Conservation (phyloP, 2,888 invertebrate genomes). For the Drosophila emarginata region DNA sequence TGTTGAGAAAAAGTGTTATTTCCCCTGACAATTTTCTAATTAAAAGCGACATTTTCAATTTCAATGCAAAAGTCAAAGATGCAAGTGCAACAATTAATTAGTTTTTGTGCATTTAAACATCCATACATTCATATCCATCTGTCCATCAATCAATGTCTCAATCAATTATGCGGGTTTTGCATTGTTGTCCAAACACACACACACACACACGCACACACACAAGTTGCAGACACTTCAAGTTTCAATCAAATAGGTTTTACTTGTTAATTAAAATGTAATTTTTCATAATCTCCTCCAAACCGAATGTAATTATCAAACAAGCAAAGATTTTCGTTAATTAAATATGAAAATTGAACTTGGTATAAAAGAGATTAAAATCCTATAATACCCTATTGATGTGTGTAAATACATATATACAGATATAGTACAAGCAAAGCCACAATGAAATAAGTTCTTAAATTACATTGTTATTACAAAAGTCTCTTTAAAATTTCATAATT, state of each 20-base stretch:
- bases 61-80: neutral
- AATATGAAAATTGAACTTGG: neutral
- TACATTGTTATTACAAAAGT: no score
- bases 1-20: conserved; percentile 9
- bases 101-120: conserved; percentile 5
- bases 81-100: conserved; percentile 31
- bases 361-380: neutral
- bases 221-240: conserved; percentile 20
- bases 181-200: conserved; percentile 31
- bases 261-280: conserved; percentile 49
- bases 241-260: conserved; percentile 21
- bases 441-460: no score
- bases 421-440: no score
- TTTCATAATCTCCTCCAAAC: conserved; percentile 49
- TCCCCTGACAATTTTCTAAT: conserved; percentile 23
- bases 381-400: neutral
- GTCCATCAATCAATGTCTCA: conserved; percentile 30
- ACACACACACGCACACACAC: conserved; percentile 11
- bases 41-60: conserved; percentile 37
- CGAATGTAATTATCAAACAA: conserved; percentile 28
- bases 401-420: neutral
- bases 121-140: conserved; percentile 14
- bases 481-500: no score
- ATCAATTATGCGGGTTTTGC: conserved; percentile 25
- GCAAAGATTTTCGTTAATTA: conserved; percentile 4